Percentiles rank a stretch among this genome's conserved stretches.
These are phyloP conservation scores for Artemisiospiza belli DNA, from an alignment of 2,113 vertebrate genomes.

Conservation along the genomic window DNA sequence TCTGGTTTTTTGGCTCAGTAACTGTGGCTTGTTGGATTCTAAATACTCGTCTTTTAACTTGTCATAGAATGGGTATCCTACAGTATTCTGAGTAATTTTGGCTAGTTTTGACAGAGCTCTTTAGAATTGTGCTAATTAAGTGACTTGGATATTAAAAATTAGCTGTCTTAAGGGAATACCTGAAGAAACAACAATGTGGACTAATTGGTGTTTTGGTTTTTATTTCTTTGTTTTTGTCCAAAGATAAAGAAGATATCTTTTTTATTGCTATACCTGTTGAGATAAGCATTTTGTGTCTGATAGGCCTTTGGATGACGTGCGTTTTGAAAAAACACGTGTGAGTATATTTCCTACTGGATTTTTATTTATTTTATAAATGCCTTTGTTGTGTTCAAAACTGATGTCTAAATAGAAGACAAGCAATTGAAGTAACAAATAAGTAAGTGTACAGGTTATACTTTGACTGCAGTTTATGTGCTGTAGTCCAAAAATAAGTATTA, in stretches of 20 bases:
- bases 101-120: not conserved
- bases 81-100: not conserved
- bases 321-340: constrained; percentile 63
- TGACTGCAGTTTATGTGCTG: not conserved
- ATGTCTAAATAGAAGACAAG: not conserved
- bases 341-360: constrained; percentile 34
- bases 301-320: constrained; percentile 45
- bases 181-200: not conserved
- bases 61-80: not conserved
- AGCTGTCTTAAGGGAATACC: not conserved
- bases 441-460: not conserved
- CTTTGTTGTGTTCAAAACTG: not conserved
- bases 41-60: not conserved
- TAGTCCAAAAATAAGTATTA: not conserved
- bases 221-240: not conserved
- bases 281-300: constrained; percentile 59
- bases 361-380: not conserved
- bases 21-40: not conserved
- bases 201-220: not conserved
- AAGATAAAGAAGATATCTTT: constrained; percentile 66
- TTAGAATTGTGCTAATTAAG: not conserved
- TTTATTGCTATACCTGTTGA: constrained; percentile 34
- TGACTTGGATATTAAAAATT: not conserved
- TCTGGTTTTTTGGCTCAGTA: not conserved
- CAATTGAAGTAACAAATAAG: not conserved